These are phyloP conservation scores for Drosophila kikkawai DNA, from an alignment of 1,140 invertebrate genomes.

Conservation along the genomic window DNA sequence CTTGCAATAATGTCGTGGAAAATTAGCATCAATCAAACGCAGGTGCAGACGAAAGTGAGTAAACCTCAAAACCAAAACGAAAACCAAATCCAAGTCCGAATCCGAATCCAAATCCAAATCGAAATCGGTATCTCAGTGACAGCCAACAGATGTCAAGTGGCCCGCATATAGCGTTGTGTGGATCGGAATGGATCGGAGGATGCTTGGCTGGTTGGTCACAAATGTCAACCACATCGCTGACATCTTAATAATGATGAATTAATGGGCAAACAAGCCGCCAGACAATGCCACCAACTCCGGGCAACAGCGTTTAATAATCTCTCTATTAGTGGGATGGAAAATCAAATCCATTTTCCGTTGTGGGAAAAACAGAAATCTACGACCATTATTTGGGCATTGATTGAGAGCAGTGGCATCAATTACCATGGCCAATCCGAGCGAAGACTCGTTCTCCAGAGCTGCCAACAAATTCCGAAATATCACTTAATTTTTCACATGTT, in stretches of 20 bases:
- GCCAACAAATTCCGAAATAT: conserved; percentile 83
- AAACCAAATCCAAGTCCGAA: conserved; percentile 24
- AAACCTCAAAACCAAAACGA: conserved; percentile 24
- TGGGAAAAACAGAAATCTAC: conserved; percentile 10
- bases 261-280: conserved; percentile 76
- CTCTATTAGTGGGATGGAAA: conserved; percentile 66
- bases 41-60: conserved; percentile 65
- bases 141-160: conserved; percentile 80
- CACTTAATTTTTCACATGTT: conserved; percentile 83
- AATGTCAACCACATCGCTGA: conserved; percentile 81
- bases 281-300: conserved; percentile 62
- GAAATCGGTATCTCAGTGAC: conserved; percentile 61
- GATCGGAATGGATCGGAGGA: conserved; percentile 11
- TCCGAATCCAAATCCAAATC: conserved; percentile 18
- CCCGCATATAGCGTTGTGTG: conserved; percentile 58
- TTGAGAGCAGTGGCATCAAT: conserved; percentile 78
- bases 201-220: conserved; percentile 47
- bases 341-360: conserved; percentile 53
- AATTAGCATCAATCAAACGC: conserved; percentile 81
- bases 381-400: conserved; percentile 63
- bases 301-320: conserved; percentile 71
- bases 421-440: conserved; percentile 39
- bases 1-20: conserved; percentile 74
- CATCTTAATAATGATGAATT: conserved; percentile 84
- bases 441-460: conserved; percentile 46